Evolutionary conservation across 2,113 vertebrate species (phyloP).

Genomic region (Odocoileus hemionus): DNA sequence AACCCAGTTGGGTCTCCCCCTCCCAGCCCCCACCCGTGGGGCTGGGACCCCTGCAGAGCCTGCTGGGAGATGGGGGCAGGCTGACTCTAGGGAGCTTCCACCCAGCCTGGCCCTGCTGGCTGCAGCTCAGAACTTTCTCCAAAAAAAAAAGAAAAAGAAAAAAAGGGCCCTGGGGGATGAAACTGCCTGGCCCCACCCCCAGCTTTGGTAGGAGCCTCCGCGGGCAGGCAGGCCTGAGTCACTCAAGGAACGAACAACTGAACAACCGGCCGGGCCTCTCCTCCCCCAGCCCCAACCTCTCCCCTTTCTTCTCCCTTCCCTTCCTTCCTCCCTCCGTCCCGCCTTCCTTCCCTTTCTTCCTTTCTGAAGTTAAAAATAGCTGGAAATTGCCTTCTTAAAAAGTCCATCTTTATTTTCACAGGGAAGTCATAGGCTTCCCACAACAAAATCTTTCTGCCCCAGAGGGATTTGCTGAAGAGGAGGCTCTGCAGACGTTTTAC

Average conservation of each 20-base stretch:
- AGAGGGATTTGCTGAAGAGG: not conserved
- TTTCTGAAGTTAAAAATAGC: constrained; percentile 37
- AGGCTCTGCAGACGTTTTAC: not conserved
- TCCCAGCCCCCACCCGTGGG: rapidly evolving
- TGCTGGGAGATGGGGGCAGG: not conserved
- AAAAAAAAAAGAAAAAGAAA: constrained; percentile 50
- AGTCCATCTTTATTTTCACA: not conserved
- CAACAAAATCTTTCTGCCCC: not conserved
- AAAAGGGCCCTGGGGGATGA: constrained; percentile 57
- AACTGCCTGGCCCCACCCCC: constrained; percentile 42
- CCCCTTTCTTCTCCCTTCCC: rapidly evolving
- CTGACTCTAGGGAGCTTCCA: not conserved
- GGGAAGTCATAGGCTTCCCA: not conserved
- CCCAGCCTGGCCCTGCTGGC: not conserved
- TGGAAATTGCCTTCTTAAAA: not conserved
- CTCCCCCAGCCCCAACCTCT: not conserved
- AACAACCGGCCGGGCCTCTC: not conserved
- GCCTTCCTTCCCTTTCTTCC: not conserved
- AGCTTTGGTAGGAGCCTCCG: not conserved
- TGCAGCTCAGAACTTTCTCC: constrained; percentile 53
- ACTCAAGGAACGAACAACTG: not conserved
- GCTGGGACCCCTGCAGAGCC: not conserved
- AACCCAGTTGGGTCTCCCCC: not conserved
- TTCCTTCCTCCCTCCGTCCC: not conserved
- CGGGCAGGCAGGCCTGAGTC: constrained; percentile 31